Evolutionary conservation across 2,797 vertebrate genomes (phyloP).

Genomic region (Otolemur crassicaudatus): DNA sequence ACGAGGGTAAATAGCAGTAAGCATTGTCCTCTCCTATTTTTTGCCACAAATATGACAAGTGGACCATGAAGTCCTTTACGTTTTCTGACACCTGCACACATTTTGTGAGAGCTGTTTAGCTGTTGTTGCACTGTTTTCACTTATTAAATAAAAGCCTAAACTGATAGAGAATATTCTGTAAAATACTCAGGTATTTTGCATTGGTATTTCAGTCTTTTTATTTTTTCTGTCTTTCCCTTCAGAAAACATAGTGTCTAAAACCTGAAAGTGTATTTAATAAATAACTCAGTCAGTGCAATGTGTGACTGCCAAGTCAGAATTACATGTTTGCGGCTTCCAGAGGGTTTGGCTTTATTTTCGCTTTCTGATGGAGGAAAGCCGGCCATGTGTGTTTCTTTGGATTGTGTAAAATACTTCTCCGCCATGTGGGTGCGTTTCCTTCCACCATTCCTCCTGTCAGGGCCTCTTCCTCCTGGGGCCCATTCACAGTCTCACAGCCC

Average conservation of each 20-base stretch:
- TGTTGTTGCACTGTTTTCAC: not conserved
- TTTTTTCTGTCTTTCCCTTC: not conserved
- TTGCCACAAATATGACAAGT: not conserved
- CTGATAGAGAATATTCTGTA: not conserved
- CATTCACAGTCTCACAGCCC: not conserved
- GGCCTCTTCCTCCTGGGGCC: not conserved
- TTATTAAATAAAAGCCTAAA: not conserved
- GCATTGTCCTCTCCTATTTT: not conserved
- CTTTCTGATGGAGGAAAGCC: not conserved
- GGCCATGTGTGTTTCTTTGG: not conserved
- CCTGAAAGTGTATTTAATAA: not conserved
- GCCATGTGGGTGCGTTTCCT: not conserved
- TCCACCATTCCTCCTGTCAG: not conserved
- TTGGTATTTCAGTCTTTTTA: not conserved
- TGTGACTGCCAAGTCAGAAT: not conserved
- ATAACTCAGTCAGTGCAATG: not conserved
- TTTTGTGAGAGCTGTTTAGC: not conserved
- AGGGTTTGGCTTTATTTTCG: not conserved
- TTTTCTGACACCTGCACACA: not conserved
- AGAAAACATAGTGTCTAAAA: not conserved
- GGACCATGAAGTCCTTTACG: not conserved
- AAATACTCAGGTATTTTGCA: not conserved
- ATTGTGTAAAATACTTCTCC: not conserved
- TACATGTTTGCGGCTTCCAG: not conserved
- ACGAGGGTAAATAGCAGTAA: not conserved